A percentile compares a stretch with the other conserved stretches of the same genome.
Evolutionary conservation across 37 sponge, comb jelly and placozoan genomes (phyloP).

Genomic region (Beroe ovata): DNA sequence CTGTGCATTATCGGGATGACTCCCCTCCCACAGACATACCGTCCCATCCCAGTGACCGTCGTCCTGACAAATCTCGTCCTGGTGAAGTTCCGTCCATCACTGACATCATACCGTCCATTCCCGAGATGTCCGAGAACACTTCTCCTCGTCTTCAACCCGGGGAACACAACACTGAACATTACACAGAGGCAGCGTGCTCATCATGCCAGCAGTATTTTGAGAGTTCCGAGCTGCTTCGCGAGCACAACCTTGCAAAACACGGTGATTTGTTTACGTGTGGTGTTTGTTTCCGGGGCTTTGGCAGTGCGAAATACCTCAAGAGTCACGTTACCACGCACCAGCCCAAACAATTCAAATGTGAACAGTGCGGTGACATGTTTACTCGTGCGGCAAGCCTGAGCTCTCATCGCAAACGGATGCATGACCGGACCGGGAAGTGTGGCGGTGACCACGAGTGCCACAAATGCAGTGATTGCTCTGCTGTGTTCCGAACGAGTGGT

Average conservation of each 20-base stretch:
- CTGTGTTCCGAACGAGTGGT: neutral
- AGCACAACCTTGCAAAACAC: constrained; percentile 50
- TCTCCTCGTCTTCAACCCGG: no score
- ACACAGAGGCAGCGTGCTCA: neutral
- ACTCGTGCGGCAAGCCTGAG: neutral
- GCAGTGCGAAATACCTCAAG: neutral
- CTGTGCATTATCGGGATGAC: no score
- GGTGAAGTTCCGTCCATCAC: no score
- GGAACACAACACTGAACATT: constrained; percentile 18
- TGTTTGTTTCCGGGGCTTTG: constrained; percentile 12
- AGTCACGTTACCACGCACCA: constrained; percentile 23
- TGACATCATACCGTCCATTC: no score
- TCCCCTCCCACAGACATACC: no score
- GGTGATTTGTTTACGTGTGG: constrained; percentile 10
- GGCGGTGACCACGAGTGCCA: constrained; percentile 38
- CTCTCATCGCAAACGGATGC: neutral
- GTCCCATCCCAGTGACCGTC: no score
- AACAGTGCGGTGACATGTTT: neutral
- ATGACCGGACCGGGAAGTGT: neutral
- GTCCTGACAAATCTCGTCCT: no score
- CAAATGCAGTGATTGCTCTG: constrained; percentile 33
- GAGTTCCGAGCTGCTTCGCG: neutral
- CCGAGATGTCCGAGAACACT: no score
- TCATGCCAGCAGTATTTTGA: neutral
- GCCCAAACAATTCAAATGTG: constrained; percentile 20